These are phyloP conservation scores for Sciurus carolinensis DNA, from an alignment of 2,797 vertebrate genomes.

Conservation along the genomic window DNA sequence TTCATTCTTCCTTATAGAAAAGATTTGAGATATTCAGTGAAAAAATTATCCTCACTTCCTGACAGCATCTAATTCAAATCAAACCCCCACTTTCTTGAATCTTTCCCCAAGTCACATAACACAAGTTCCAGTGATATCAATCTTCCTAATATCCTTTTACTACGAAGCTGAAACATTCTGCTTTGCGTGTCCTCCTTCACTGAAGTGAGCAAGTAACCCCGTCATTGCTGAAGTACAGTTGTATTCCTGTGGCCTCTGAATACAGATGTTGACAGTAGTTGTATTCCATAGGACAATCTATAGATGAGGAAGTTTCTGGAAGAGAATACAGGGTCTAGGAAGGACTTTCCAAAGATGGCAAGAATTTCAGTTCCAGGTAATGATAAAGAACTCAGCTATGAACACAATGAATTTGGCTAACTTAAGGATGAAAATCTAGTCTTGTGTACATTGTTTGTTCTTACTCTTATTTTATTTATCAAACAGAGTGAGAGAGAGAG, in stretches of 20 bases:
- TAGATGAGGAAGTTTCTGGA: neutral
- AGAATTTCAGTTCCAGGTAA: neutral
- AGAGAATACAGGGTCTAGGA: neutral
- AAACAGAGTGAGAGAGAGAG: neutral
- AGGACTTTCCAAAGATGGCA: neutral
- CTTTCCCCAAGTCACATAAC: neutral
- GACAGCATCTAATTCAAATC: neutral
- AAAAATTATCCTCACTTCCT: neutral
- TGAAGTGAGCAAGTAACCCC: neutral
- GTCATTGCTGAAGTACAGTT: neutral
- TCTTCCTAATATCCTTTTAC: neutral
- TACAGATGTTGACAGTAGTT: fast-evolving
- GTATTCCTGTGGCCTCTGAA: neutral
- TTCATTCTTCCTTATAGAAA: neutral
- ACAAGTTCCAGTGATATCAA: neutral
- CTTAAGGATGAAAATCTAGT: neutral
- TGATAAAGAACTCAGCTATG: neutral
- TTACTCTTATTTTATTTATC: neutral
- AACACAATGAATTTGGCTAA: neutral
- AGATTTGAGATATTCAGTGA: neutral
- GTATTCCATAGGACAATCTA: neutral
- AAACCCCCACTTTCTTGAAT: neutral
- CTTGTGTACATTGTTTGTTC: neutral
- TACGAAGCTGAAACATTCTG: too few relatives aligned
- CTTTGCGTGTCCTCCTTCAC: neutral